phyloP scores from a whole-genome alignment of 2,113 vertebrate genomes.

The Albula glossodonta region DNA sequence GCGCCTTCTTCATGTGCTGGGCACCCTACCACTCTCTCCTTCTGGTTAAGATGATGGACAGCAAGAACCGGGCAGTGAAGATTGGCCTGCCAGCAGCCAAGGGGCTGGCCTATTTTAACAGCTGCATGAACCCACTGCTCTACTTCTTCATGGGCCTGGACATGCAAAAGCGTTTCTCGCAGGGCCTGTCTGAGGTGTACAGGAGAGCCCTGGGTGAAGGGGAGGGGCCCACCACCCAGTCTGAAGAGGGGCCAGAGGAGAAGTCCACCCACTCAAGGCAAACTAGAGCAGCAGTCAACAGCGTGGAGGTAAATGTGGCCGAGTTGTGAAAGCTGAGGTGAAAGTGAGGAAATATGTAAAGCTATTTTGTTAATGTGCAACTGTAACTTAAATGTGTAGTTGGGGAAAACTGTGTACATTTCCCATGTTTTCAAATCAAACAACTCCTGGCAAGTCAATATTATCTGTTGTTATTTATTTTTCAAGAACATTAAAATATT shows the following conservation, averaged over 20 bases:
- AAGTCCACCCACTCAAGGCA: not conserved
- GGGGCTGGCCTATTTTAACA: constrained; percentile 70
- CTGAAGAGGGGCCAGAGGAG: not conserved
- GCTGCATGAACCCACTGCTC: constrained; percentile 73
- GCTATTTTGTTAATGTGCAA: not conserved
- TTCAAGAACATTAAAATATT: too few relatives aligned
- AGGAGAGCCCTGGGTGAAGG: constrained; percentile 53
- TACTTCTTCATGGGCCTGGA: constrained; percentile 75
- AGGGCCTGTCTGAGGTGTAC: constrained; percentile 54
- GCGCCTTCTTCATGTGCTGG: constrained; percentile 75
- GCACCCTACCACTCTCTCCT: constrained; percentile 71
- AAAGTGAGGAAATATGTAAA: not conserved
- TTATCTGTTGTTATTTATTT: not conserved
- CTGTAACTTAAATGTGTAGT: not conserved
- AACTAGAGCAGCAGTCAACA: not conserved
- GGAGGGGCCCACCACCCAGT: constrained; percentile 2
- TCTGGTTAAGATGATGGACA: constrained; percentile 65
- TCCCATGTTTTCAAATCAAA: not conserved
- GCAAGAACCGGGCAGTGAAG: constrained; percentile 50
- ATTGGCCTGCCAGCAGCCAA: constrained; percentile 57
- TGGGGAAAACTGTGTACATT: not conserved
- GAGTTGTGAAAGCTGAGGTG: not conserved
- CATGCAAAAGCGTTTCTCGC: constrained; percentile 42
- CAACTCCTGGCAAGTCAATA: not conserved
- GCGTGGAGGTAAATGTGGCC: not conserved